Evolutionary conservation across 2,113 vertebrate species (phyloP).

Genomic region (Gnathonemus longibarbis): DNA sequence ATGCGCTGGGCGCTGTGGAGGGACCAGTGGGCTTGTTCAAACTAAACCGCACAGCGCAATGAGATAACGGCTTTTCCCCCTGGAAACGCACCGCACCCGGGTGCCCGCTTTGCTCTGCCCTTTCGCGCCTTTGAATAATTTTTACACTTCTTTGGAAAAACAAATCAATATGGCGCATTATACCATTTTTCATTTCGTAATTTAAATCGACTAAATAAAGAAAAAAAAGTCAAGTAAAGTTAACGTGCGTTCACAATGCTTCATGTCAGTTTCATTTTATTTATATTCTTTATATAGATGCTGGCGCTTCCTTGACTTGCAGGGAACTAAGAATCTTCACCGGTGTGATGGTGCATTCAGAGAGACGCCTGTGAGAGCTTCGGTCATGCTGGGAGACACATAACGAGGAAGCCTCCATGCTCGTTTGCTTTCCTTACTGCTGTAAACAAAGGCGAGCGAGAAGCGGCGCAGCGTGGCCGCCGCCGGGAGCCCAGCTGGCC

Average conservation of each 20-base stretch:
- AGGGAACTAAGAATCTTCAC: neutral
- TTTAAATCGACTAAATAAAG: neutral
- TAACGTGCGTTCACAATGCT: neutral
- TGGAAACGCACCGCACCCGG: constrained; percentile 20
- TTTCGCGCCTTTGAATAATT: constrained; percentile 38
- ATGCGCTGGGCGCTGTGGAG: constrained; percentile 50
- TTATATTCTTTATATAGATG: neutral
- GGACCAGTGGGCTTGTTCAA: constrained; percentile 51
- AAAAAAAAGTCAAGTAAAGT: neutral
- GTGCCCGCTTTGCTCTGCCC: constrained; percentile 31
- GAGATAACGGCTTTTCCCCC: constrained; percentile 52
- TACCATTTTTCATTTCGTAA: neutral
- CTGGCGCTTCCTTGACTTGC: neutral
- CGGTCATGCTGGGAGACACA: neutral
- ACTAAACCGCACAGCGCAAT: constrained; percentile 44
- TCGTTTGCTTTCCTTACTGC: neutral
- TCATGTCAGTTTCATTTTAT: neutral
- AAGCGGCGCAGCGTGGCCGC: neutral
- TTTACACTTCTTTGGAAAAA: constrained; percentile 29
- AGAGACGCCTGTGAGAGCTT: neutral
- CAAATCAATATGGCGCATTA: constrained; percentile 19
- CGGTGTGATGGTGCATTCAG: neutral
- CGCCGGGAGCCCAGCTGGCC: neutral
- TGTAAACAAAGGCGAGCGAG: constrained; percentile 5
- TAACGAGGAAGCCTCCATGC: neutral